Base-by-base conservation (phyloP, 2,888 invertebrate species). In the Yponomeuta malinellus region DNA sequence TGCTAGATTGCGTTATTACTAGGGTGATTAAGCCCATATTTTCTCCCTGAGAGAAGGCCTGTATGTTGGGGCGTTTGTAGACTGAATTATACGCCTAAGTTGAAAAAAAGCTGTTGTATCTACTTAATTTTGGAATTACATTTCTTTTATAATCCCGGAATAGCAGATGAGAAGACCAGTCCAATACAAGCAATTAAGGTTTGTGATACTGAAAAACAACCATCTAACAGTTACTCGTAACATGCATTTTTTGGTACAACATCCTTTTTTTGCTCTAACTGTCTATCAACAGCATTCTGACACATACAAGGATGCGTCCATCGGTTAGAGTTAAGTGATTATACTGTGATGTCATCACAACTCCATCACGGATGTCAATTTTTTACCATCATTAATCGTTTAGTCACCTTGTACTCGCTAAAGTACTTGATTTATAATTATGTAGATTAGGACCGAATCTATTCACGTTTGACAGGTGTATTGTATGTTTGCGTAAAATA, bases 321-420 rank as follows among this genome's bases (percentile, higher is more conserved):
- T 5, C 15, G 52, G 52, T 15, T 15, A 59, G 52, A 59, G 52
- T 59, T 59, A 59, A 59, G 52, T 59, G 52, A 59, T 59, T 59
- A 59, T 15, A 43, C 15, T 15, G 52, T 59, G 52, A 59, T 59
- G 15, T 59, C 52, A 59, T 59, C 52, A 59, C 15, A 12, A 59
- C 52, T 59, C 12, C 52, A 59, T 59, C 52, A 59, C 52, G 52
- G 52, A 59, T 59, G 52, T 59, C 52, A 59, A 59, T 59, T 59
- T 59, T 59, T 59, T 59, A 15, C 52, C 52, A 15, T 59, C 4
- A 8, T 59, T 59, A 59, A 59, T 59, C 52, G 15, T 59, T 59
- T 12, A 15, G 52, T 59, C 52, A 59, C 52, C 52, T 59, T 15
- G 52, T 15, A 8, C 43, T 8, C 43, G 6, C 43, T 43, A 43